Conservation (phyloP, 2,888 invertebrate genomes). For the Acrobasis repandana region DNA sequence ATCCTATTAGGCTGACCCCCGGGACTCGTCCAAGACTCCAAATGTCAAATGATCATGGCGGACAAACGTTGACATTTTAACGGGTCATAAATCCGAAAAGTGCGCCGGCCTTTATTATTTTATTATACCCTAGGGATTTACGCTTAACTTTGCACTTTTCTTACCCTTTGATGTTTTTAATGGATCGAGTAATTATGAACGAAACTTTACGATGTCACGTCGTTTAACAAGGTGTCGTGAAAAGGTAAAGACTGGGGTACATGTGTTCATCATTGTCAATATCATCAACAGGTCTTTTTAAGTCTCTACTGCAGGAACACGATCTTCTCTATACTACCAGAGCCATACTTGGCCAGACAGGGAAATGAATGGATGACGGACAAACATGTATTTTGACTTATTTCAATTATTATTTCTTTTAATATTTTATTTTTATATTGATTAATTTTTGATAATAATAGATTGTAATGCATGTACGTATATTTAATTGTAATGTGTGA, state of each 20-base stretch:
- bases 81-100: slow-evolving; percentile 15
- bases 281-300: too few species aligned
- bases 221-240: background rate
- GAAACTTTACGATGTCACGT: background rate
- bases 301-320: too few species aligned
- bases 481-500: too few species aligned
- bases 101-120: slow-evolving; percentile 2
- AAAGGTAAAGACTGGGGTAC: background rate
- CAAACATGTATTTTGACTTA: too few species aligned
- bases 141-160: slow-evolving; percentile 12
- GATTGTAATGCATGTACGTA: too few species aligned
- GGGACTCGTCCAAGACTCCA: slow-evolving; percentile 14
- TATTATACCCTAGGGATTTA: slow-evolving; percentile 12
- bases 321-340: too few species aligned
- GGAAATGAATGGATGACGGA: too few species aligned
- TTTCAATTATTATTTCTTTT: too few species aligned
- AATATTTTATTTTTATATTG: too few species aligned
- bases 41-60: slow-evolving; percentile 21
- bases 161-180: slow-evolving; percentile 16
- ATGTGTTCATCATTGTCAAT: too few species aligned
- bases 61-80: slow-evolving; percentile 21
- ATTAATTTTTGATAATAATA: too few species aligned
- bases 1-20: slow-evolving; percentile 9
- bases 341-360: too few species aligned
- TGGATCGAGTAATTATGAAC: slow-evolving; percentile 14